Evolutionary conservation across 2,113 vertebrate genomes (phyloP).

Genomic region (Ptilorrhoa leucosticta): DNA sequence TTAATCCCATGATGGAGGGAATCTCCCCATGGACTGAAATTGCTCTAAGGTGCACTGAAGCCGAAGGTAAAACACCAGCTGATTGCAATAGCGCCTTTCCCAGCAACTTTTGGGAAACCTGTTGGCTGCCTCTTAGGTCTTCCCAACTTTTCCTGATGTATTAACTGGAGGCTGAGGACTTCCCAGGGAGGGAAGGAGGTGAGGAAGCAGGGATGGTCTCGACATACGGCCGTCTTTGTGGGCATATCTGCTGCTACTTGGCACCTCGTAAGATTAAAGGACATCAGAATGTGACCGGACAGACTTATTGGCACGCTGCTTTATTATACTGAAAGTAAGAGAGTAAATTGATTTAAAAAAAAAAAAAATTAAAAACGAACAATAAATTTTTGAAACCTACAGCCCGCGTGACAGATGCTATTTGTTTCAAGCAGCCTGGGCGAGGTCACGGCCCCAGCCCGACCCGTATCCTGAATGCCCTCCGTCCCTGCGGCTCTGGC

Average conservation of each 20-base stretch:
- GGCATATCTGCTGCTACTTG: fast-evolving
- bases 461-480: fast-evolving
- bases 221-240: background rate
- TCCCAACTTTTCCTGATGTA: background rate
- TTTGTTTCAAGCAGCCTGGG: background rate
- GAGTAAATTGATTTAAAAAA: fast-evolving
- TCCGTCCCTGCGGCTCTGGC: fast-evolving
- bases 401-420: background rate
- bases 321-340: background rate
- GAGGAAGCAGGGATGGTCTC: background rate
- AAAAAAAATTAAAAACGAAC: fast-evolving
- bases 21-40: background rate
- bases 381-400: background rate
- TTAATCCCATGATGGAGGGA: background rate
- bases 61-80: background rate
- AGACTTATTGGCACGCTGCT: fast-evolving
- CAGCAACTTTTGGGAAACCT: fast-evolving
- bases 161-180: background rate
- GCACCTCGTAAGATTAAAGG: background rate
- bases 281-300: background rate
- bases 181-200: background rate
- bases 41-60: fast-evolving
- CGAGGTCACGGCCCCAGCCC: fast-evolving
- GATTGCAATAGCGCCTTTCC: background rate
- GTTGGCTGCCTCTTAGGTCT: fast-evolving